Base-by-base conservation (phyloP, 2,113 vertebrate genomes). In the Eulemur rufifrons region DNA sequence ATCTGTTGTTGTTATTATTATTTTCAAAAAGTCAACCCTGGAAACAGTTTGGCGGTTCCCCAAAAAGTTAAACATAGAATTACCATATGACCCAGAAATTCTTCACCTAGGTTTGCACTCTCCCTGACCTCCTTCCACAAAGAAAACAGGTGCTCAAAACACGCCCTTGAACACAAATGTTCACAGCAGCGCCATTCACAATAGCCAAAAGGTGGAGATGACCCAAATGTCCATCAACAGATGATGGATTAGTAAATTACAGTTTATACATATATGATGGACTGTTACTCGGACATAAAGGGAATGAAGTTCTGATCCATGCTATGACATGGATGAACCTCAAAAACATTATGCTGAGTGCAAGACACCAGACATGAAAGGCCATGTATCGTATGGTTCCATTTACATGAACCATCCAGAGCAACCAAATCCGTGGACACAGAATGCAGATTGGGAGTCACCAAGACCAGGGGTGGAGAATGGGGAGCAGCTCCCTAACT, bases 261-360 rank as follows among this genome's bases (percentile, higher is more conserved):
- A 3, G 9, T 45, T 5, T 1, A 11, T 20, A 9, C 1, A 1
- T 27, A 1, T 27, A 32, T 34, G 23, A 27, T 6, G 25, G 42
- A 73, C 3, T 11, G 18, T 37, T 52, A 47, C 13, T 29, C 39
- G 50, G 34, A 42, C 50, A 15, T 11, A 34, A 27, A 39, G 34
- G 14, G 64, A 52, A 61, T 1, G 42, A 71, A 23, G n/a, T 0
- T 8, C 54, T 73, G 66, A 61, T 12, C 27, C 18, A 10, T 1
- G 25, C 74, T 5, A 8, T n/a, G 0, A 4, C 18, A 20, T 11
- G 42, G 27, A 13, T 18, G 21, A 45, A 25, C 32, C 91, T 32
- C 11, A 17, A 23, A 80, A 61, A 21, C 32, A 23, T 6, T 15
- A 25, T 4, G 0, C 74, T 66, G 18, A 37, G 47, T 5, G 17